Evolutionary conservation across 2,797 vertebrate species (phyloP).

Genomic region (Poeciliopsis turneri): DNA sequence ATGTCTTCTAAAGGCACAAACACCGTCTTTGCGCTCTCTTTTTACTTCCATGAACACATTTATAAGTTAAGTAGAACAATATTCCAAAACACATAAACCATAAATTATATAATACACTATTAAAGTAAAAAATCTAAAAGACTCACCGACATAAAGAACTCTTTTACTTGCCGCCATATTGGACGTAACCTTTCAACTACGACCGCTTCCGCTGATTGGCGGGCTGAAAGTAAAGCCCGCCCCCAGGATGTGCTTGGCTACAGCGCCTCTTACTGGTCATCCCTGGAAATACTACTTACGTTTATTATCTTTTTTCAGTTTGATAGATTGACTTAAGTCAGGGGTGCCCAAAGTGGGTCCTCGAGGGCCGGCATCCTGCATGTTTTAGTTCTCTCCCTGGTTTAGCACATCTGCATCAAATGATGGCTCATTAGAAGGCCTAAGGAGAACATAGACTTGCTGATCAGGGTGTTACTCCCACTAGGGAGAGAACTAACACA

Average conservation of each 20-base stretch:
- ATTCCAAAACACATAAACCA: not conserved
- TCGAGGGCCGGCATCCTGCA: no score
- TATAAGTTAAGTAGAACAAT: fast-evolving
- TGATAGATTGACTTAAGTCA: not conserved
- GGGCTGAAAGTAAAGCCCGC: conserved; percentile 25
- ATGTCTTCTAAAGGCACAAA: not conserved
- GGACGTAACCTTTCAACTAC: conserved; percentile 66
- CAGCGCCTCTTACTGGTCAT: conserved; percentile 34
- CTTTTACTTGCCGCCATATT: conserved; percentile 91
- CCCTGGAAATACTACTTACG: fast-evolving
- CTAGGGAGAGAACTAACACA: no score
- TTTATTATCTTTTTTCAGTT: not conserved
- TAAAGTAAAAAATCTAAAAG: conserved; percentile 11
- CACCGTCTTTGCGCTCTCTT: no score
- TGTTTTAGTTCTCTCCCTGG: no score
- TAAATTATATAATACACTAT: not conserved
- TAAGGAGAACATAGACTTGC: no score
- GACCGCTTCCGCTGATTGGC: conserved; percentile 57
- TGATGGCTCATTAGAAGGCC: no score
- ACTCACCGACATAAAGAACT: conserved; percentile 93
- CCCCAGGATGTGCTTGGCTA: not conserved
- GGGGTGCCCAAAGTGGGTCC: no score
- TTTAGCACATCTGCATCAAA: no score
- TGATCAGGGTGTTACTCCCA: no score
- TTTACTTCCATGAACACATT: not conserved